Conservation (phyloP, 2,797 vertebrate genomes). For the Sorex maritimensis region DNA sequence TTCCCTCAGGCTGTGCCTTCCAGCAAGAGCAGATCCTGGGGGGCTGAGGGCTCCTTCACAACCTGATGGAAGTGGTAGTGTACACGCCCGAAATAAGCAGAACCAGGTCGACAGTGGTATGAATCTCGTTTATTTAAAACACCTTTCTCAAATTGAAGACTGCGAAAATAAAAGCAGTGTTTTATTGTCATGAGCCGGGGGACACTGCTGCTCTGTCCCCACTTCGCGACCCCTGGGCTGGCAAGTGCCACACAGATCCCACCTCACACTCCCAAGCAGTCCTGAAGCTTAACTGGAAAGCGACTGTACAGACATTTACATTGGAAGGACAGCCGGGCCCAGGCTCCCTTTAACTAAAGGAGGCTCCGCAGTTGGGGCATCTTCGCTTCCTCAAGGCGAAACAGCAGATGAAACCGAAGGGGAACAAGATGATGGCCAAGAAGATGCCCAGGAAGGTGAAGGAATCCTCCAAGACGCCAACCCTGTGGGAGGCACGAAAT, state of each 20-base stretch:
- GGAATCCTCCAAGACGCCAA: constrained; percentile 98
- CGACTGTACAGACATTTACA: constrained; percentile 93
- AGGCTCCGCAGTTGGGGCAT: constrained; percentile 98
- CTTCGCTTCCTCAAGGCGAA: constrained; percentile 97
- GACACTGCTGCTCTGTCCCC: constrained; percentile 79
- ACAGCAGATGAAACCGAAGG: constrained; percentile 98
- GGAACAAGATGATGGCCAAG: constrained; percentile 98
- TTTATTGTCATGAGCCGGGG: constrained; percentile 86
- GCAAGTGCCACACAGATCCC: constrained; percentile 45
- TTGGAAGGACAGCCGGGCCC: constrained; percentile 87
- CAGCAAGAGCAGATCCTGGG: neutral
- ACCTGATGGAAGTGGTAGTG: neutral
- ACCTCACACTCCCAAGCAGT: constrained; percentile 91
- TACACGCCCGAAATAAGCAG: neutral
- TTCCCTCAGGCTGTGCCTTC: neutral
- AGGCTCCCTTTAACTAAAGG: constrained; percentile 94
- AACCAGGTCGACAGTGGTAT: constrained; percentile 74
- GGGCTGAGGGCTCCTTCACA: neutral
- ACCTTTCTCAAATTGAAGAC: constrained; percentile 87
- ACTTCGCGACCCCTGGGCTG: constrained; percentile 79
- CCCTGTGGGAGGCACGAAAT: constrained; percentile 90
- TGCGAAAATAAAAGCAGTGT: constrained; percentile 90
- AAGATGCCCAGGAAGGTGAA: constrained; percentile 98
- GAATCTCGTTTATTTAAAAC: constrained; percentile 85
- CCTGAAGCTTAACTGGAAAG: constrained; percentile 89